phyloP scores from a whole-genome alignment of 53 echinoderm and acorn worm species.

The Pentamera pediparva region DNA sequence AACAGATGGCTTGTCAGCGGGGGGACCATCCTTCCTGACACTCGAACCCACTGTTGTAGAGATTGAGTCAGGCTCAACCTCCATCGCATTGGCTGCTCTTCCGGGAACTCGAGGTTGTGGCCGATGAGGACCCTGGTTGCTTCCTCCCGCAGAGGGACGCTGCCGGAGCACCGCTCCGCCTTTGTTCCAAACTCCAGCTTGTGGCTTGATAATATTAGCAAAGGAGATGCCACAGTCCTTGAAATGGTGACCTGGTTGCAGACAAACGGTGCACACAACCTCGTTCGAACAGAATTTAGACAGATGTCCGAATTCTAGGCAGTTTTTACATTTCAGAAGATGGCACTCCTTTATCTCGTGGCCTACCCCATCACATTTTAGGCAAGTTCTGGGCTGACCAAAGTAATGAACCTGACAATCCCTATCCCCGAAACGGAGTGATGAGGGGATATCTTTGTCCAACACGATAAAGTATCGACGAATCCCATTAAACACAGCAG shows the following conservation, averaged over 20 bases:
- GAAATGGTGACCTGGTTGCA: not conserved
- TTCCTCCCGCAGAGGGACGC: not conserved
- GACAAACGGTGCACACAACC: not conserved
- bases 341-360: constrained; percentile 10
- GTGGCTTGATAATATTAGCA: not conserved
- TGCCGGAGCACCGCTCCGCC: not conserved
- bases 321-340: not conserved
- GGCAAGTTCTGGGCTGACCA: constrained; percentile 24
- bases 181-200: not conserved
- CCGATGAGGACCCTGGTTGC: too few relatives aligned
- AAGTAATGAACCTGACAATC: constrained; percentile 35
- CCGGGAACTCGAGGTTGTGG: too few relatives aligned
- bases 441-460: constrained; percentile 16
- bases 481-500: constrained; percentile 32
- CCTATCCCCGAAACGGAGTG: constrained; percentile 31
- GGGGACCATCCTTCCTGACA: too few relatives aligned
- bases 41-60: not conserved
- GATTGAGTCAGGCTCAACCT: not conserved
- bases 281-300: not conserved
- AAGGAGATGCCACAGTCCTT: not conserved
- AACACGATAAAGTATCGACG: constrained; percentile 30
- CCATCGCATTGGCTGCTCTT: not conserved
- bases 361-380: constrained; percentile 12
- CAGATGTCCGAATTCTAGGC: not conserved
- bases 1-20: too few relatives aligned